Evolutionary conservation across 2,797 vertebrate species (phyloP).

Genomic region (Pseudomugil tenellus): DNA sequence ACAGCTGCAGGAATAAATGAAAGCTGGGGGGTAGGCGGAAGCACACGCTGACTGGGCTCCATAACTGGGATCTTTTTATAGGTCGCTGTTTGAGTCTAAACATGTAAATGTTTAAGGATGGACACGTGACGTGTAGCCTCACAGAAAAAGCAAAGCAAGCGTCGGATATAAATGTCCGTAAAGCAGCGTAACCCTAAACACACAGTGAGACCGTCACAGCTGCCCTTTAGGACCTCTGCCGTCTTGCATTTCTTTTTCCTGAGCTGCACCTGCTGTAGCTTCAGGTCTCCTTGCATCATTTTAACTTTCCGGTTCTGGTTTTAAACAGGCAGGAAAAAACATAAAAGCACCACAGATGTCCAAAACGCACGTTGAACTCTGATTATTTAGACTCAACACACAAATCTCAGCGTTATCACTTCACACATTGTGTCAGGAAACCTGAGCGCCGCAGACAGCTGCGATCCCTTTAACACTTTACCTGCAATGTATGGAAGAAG

Average conservation of each 20-base stretch:
- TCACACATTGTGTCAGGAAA: background rate
- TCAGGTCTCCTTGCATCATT: fast-evolving
- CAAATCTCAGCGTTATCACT: background rate
- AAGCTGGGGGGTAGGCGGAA: no score
- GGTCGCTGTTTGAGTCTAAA: constrained; percentile 4
- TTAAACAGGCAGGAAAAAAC: fast-evolving
- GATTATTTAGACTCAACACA: no score
- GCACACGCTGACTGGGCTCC: no score
- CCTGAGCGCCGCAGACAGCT: background rate
- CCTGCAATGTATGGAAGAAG: background rate
- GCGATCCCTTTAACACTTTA: background rate
- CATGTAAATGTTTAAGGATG: constrained; percentile 28
- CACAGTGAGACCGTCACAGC: background rate
- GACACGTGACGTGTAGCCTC: constrained; percentile 1
- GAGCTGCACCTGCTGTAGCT: background rate
- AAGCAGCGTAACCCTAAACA: background rate
- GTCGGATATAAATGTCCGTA: background rate
- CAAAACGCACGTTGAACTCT: background rate
- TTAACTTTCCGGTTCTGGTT: background rate
- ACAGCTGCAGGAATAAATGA: no score
- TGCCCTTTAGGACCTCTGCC: background rate
- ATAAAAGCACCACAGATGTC: background rate
- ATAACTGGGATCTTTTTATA: background rate
- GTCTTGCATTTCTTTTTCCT: background rate
- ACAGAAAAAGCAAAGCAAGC: background rate